These are phyloP conservation scores for Mesodorylaimus sp. DNA, from an alignment of 2,888 invertebrate genomes.

Conservation along the genomic window DNA sequence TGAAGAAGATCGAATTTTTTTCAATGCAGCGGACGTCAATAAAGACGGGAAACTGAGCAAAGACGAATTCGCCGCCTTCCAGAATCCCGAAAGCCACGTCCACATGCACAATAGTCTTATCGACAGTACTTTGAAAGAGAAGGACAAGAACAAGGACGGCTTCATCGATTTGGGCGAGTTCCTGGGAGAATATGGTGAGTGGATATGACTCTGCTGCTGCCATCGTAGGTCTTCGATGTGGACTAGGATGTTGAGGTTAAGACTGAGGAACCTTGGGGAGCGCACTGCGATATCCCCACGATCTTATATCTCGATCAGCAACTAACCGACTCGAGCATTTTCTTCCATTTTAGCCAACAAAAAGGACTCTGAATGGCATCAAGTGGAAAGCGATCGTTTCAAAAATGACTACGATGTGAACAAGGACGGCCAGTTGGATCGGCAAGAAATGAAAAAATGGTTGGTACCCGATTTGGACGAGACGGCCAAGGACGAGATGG, in stretches of 20 bases:
- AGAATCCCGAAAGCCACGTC: slow-evolving; percentile 78
- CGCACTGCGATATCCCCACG: too few species aligned
- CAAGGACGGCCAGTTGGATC: slow-evolving; percentile 57
- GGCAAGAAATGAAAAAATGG: slow-evolving; percentile 66
- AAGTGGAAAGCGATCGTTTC: slow-evolving; percentile 42
- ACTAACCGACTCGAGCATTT: too few species aligned
- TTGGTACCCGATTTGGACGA: slow-evolving; percentile 64
- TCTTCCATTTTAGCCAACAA: not conserved
- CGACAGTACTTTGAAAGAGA: slow-evolving; percentile 60
- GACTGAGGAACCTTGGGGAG: too few species aligned
- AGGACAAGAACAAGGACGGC: slow-evolving; percentile 67
- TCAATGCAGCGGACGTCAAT: slow-evolving; percentile 62
- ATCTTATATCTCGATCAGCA: too few species aligned
- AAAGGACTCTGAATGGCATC: slow-evolving; percentile 13
- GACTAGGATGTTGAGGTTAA: not conserved
- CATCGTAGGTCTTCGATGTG: not conserved
- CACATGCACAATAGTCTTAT: slow-evolving; percentile 47
- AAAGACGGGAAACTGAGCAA: slow-evolving; percentile 54
- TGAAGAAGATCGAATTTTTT: slow-evolving; percentile 63
- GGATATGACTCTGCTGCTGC: not conserved
- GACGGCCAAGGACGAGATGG: slow-evolving; percentile 70
- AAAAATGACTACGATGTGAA: slow-evolving; percentile 66
- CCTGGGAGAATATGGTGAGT: slow-evolving; percentile 41
- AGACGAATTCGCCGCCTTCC: slow-evolving; percentile 66
- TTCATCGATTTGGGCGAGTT: slow-evolving; percentile 65